Percentiles rank a stretch among this genome's conserved stretches.
Conservation (phyloP, 2,113 vertebrate species). For the Ptychochromis oligacanthus region DNA sequence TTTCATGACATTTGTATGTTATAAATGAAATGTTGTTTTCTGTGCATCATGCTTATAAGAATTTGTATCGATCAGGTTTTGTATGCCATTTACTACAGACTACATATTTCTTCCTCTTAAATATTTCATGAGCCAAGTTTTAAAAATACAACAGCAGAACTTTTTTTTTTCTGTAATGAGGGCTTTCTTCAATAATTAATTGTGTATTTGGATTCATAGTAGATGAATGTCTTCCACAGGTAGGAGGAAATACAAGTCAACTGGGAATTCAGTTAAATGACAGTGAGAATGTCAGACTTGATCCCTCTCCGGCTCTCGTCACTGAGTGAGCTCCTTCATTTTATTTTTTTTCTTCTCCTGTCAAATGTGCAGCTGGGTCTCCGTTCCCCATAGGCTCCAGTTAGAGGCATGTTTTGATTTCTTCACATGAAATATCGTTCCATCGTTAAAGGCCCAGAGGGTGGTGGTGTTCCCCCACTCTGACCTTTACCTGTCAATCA, state of each 20-base stretch:
- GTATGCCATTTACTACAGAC: not conserved
- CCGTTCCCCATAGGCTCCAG: constrained; percentile 31
- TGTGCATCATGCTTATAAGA: not conserved
- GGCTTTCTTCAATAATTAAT: constrained; percentile 3
- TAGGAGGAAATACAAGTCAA: constrained; percentile 6
- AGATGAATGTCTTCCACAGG: constrained; percentile 23
- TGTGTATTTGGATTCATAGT: constrained; percentile 17
- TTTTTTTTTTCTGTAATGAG: constrained; percentile 4
- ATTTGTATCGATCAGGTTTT: not conserved
- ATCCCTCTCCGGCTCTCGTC: constrained; percentile 34
- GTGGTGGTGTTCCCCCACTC: constrained; percentile 38
- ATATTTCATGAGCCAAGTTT: not conserved
- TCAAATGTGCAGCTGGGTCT: constrained; percentile 47
- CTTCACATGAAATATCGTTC: constrained; percentile 60
- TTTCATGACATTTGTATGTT: not conserved
- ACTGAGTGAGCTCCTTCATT: constrained; percentile 13
- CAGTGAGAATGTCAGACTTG: constrained; percentile 46
- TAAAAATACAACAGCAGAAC: not conserved
- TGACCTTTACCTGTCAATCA: constrained; percentile 70
- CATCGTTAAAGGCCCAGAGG: constrained; percentile 40
- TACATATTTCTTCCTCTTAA: not conserved
- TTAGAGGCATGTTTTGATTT: constrained; percentile 65
- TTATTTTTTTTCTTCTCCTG: constrained; percentile 8
- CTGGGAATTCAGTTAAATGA: constrained; percentile 51
- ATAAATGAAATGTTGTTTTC: not conserved